A percentile compares a stretch with the other conserved stretches of the same genome.
Conservation (phyloP, 35 echinoderm and acorn worm species). For the Holothuria glaberrima region DNA sequence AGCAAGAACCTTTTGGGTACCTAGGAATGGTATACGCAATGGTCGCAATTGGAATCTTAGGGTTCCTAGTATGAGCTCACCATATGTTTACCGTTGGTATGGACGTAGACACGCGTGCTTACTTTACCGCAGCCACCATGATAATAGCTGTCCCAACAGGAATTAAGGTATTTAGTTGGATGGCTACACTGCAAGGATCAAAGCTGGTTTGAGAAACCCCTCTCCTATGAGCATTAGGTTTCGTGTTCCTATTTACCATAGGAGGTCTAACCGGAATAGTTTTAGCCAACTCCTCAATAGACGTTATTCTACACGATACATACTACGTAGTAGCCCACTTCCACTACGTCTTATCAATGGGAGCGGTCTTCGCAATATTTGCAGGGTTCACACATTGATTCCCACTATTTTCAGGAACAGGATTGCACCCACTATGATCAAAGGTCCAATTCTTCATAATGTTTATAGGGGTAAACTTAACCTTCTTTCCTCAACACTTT, state of each 20-base stretch:
- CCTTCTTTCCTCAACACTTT: slow-evolving; percentile 91
- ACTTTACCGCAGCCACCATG: slow-evolving; percentile 81
- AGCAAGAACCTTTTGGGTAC: slow-evolving; percentile 81
- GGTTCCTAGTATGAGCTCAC: slow-evolving; percentile 84
- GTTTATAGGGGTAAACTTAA: slow-evolving; percentile 86
- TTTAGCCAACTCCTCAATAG: slow-evolving; percentile 69
- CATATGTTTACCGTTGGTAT: slow-evolving; percentile 90
- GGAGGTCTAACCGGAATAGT: slow-evolving; percentile 85
- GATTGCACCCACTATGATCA: slow-evolving; percentile 52
- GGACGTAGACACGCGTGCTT: slow-evolving; percentile 82
- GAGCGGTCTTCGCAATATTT: slow-evolving; percentile 87
- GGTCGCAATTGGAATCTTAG: slow-evolving; percentile 67
- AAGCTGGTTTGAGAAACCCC: slow-evolving; percentile 68
- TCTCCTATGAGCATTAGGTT: slow-evolving; percentile 68
- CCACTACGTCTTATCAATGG: slow-evolving; percentile 83
- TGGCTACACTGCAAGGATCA: slow-evolving; percentile 76
- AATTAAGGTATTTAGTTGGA: slow-evolving; percentile 87
- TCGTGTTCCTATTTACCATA: slow-evolving; percentile 83
- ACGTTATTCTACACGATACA: slow-evolving; percentile 77
- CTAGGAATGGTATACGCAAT: slow-evolving; percentile 84
- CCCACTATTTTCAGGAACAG: slow-evolving; percentile 63
- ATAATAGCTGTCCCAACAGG: slow-evolving; percentile 85
- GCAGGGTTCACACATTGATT: slow-evolving; percentile 83
- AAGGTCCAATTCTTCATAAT: slow-evolving; percentile 78
- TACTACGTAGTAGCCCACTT: slow-evolving; percentile 93